Evolutionary conservation across 2,113 vertebrate species (phyloP), one percentile per base, ranked within the genome.

Genomic region (Xerus inauris): DNA sequence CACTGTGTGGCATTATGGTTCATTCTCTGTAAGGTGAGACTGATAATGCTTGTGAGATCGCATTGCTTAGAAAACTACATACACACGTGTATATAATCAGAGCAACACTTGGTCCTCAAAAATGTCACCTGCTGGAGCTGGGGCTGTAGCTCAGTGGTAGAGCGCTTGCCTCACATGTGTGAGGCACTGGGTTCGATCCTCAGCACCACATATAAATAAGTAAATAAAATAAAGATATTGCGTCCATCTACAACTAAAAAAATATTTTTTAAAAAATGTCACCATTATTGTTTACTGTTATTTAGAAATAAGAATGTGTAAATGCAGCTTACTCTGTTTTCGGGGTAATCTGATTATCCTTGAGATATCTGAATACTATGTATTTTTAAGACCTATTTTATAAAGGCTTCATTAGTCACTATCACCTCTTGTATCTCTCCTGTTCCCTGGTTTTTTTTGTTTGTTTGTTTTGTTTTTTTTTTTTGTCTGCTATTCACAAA

Each of bases 401-500:
- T 73, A 71, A 87, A 71, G 35, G 30, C 45, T 82, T 81, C 3
- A 3, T 3, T 57, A 57, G 59, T 28, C 40, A 45, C 79, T 57
- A 8, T 47, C 13, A 35, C 80, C 47, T 54, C 85, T 40, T 35
- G 65, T n/a, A 81, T 57, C 71, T 86, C 54, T 62, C 47, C n/a
- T 6, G 14, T 57, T 42, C 67, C 81, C 86, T 20, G 6, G n/a
- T 49, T n/a, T 76, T 94, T 82, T 42, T 94, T n/a, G n/a, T n/a
- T n/a, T 20, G 6, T 49, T n/a, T 76, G 5, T 47, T 9, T 47
- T 47, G 5, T 47, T 19, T 20, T 16, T 5, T 57, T n/a, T 76
- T 94, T 83, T 45, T 94, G 77, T 88, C 94, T 80, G 14, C 51
- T 86, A 1, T 30, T 30, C 62, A 76, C 62, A 84, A n/a, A 76